Percentiles rank a stretch among this genome's conserved stretches.
Evolutionary conservation across 2,888 invertebrate genomes (phyloP).

Genomic region (Stenotaenia linearis): DNA sequence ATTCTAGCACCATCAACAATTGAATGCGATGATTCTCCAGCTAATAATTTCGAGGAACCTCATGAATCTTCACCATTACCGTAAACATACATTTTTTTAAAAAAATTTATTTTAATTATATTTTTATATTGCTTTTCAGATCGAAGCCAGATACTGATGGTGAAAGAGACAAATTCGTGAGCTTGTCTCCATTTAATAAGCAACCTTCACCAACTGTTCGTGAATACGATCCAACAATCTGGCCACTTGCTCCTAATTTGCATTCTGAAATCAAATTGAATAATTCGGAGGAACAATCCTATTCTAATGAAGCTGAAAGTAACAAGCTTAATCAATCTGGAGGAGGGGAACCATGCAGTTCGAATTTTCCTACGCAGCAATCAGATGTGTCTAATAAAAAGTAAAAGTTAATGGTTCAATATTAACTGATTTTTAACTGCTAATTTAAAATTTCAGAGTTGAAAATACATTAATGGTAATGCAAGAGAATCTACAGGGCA

Average conservation of each 20-base stretch:
- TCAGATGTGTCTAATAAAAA: too few species aligned
- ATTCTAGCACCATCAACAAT: conserved; percentile 54
- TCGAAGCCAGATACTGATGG: too few species aligned
- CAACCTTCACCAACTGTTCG: background rate
- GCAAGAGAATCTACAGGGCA: conserved; percentile 41
- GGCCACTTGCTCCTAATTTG: conserved; percentile 37
- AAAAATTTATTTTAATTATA: too few species aligned
- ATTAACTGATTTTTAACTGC: background rate
- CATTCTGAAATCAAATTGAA: conserved; percentile 32
- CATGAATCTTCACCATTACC: background rate
- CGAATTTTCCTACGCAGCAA: background rate
- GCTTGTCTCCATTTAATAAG: background rate
- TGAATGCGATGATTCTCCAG: background rate
- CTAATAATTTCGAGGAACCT: background rate
- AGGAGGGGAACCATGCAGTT: background rate
- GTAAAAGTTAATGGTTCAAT: too few species aligned
- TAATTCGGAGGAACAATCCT: background rate
- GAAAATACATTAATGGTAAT: conserved; percentile 35
- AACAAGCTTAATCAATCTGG: background rate
- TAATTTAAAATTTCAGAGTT: conserved; percentile 29
- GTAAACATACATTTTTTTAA: background rate
- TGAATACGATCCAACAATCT: conserved; percentile 36
- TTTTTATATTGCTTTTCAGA: too few species aligned
- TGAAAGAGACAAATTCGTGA: background rate
- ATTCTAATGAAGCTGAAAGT: background rate